A percentile compares a stretch with the other conserved stretches of the same genome.
Evolutionary conservation across 2,888 invertebrate genomes (phyloP).

Genomic region (Vandiemenella viatica): DNA sequence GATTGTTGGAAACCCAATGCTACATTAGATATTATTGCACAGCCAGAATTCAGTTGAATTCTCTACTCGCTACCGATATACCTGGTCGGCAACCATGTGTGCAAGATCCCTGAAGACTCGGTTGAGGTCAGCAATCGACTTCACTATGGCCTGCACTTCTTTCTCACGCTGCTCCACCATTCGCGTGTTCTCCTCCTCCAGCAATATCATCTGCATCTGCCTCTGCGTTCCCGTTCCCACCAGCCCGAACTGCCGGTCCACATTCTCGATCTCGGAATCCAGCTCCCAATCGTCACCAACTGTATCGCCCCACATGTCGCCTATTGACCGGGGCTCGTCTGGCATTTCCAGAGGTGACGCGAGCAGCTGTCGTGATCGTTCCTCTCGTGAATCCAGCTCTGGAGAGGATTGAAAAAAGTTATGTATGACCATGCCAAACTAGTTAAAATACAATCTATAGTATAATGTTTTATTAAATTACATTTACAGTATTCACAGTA

Average conservation of each 20-base stretch:
- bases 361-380: conserved; percentile 79
- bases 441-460: neutral
- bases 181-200: conserved; percentile 67
- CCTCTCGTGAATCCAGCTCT: conserved; percentile 78
- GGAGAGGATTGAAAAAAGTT: conserved; percentile 16
- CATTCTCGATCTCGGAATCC: conserved; percentile 26
- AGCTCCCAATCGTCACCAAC: conserved; percentile 22
- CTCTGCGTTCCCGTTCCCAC: conserved; percentile 27
- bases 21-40: too few species aligned
- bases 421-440: too few species aligned
- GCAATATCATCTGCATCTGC: conserved; percentile 61
- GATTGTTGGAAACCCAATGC: too few species aligned
- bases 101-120: conserved; percentile 73
- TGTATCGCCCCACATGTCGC: conserved; percentile 1
- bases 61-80: too few species aligned
- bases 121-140: conserved; percentile 85
- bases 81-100: conserved; percentile 44
- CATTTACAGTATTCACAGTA: too few species aligned
- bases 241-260: conserved; percentile 35
- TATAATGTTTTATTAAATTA: too few species aligned
- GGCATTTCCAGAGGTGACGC: conserved; percentile 38
- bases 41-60: too few species aligned
- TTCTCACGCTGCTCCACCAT: conserved; percentile 57
- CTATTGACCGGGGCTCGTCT: conserved; percentile 29
- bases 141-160: conserved; percentile 82